These are phyloP conservation scores for Petrocephalus sullivani DNA, from an alignment of 2,797 vertebrate species.

Conservation along the genomic window DNA sequence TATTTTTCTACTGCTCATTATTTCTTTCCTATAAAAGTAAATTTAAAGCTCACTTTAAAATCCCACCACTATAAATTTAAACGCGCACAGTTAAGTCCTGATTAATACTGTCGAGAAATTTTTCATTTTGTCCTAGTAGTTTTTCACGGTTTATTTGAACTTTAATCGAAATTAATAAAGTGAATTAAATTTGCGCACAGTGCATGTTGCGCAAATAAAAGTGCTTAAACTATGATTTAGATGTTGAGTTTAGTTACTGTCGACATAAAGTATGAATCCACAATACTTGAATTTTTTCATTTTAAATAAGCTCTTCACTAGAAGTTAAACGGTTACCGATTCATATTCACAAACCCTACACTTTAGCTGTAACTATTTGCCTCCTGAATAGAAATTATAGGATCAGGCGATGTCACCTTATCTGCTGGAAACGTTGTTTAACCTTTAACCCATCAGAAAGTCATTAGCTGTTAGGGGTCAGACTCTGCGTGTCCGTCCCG, in stretches of 20 bases:
- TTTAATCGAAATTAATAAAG: not conserved
- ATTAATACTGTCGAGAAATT: not conserved
- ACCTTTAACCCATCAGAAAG: conserved; percentile 65
- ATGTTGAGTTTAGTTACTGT: not conserved
- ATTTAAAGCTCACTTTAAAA: not conserved
- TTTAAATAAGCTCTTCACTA: not conserved
- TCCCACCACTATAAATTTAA: not conserved
- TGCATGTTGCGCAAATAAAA: not conserved
- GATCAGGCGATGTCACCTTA: conserved; percentile 45
- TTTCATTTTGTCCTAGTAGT: not conserved
- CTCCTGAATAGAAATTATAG: conserved; percentile 35
- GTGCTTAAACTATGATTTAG: not conserved
- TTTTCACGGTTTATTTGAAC: not conserved
- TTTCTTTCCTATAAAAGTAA: not conserved
- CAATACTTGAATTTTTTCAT: not conserved
- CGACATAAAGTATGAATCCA: not conserved
- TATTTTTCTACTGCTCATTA: not conserved
- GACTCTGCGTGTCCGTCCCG: conserved; percentile 38
- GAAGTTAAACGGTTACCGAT: not conserved
- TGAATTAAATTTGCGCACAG: not conserved
- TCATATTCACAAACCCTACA: conserved; percentile 12
- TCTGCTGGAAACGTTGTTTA: conserved; percentile 69
- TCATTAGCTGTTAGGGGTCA: conserved; percentile 65
- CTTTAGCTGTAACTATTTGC: conserved; percentile 13
- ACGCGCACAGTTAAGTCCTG: not conserved